Conservation (phyloP, 2,888 invertebrate genomes). For the Stenurella melanura region DNA sequence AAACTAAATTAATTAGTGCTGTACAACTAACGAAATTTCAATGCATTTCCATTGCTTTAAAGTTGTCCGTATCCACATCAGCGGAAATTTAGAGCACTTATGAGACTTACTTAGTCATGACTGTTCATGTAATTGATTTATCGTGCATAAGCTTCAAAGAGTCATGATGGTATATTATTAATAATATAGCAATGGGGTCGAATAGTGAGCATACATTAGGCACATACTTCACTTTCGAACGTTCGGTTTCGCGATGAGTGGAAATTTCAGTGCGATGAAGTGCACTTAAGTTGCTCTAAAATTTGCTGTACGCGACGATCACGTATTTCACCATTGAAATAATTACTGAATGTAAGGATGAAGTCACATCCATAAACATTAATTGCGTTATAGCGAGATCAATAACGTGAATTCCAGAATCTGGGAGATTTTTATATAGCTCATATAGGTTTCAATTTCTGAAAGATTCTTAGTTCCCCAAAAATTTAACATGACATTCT, state of each 20-base stretch:
- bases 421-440: too few relatives aligned
- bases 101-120: not conserved
- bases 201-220: not conserved
- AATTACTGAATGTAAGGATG: too few relatives aligned
- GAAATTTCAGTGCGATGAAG: too few relatives aligned
- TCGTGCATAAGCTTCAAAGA: not conserved
- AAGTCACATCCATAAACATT: too few relatives aligned
- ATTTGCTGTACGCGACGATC: too few relatives aligned
- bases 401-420: too few relatives aligned
- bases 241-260: not conserved
- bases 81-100: not conserved
- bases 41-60: conserved; percentile 15
- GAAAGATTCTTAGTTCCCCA: too few relatives aligned
- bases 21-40: not conserved
- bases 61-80: not conserved
- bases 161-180: not conserved
- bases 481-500: too few relatives aligned
- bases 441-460: too few relatives aligned
- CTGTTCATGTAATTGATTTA: not conserved
- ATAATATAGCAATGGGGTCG: not conserved
- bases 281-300: too few relatives aligned
- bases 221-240: not conserved
- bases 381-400: too few relatives aligned
- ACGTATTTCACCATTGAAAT: too few relatives aligned
- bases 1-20: conserved; percentile 8